A percentile compares a stretch with the other conserved stretches of the same genome.
Conservation (phyloP, 2,888 invertebrate species). For the Prenolepis imparis region DNA sequence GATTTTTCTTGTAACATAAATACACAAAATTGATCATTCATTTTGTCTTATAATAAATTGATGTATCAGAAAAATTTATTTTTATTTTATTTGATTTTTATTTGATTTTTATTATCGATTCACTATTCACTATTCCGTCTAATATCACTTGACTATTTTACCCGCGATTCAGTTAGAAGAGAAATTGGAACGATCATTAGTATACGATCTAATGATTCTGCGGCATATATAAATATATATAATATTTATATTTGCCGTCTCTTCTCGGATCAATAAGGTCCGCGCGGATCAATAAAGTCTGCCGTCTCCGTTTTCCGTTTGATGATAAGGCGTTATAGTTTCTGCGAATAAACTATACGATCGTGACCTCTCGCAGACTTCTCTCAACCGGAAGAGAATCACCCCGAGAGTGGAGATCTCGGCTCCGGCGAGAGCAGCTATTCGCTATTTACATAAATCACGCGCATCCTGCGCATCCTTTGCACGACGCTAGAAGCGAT, state of each 20-base stretch:
- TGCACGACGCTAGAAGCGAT: slow-evolving; percentile 61
- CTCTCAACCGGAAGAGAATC: slow-evolving; percentile 63
- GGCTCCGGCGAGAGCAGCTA: slow-evolving; percentile 59
- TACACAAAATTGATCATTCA: neutral
- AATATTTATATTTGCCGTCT: neutral
- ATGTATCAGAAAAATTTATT: neutral
- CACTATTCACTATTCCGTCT: neutral
- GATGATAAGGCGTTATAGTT: slow-evolving; percentile 49
- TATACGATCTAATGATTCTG: slow-evolving; percentile 15
- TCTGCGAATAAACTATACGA: slow-evolving; percentile 33
- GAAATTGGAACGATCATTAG: slow-evolving; percentile 17
- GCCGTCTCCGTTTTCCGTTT: slow-evolving; percentile 13
- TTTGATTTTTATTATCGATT: neutral
- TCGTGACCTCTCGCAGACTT: neutral
- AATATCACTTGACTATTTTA: neutral
- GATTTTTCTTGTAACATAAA: neutral
- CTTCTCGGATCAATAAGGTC: slow-evolving; percentile 33
- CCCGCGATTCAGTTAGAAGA: neutral
- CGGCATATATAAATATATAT: neutral
- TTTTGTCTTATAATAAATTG: neutral
- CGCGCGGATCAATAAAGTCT: slow-evolving; percentile 17
- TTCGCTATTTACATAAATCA: slow-evolving; percentile 68
- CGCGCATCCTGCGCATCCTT: slow-evolving; percentile 49
- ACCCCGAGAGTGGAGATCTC: slow-evolving; percentile 53
- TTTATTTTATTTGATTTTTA: neutral